phyloP scores from a whole-genome alignment of 92 coral and sea anemone genomes.

The Phymanthus crucifer region DNA sequence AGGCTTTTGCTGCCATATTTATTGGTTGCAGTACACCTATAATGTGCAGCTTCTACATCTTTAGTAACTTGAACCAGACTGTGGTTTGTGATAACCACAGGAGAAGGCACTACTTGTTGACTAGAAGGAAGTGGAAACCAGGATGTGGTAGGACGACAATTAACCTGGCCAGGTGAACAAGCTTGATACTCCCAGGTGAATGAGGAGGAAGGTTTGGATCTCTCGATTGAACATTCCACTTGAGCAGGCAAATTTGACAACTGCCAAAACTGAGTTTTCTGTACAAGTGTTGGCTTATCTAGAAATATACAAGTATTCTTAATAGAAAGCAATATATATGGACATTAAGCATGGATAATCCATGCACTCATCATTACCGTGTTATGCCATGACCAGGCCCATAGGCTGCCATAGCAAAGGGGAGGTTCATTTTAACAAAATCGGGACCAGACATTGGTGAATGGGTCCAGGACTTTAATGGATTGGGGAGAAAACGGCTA shows the following conservation, averaged over 20 bases:
- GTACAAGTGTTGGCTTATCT: constrained; percentile 29
- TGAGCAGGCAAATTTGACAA: constrained; percentile 12
- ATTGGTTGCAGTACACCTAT: constrained; percentile 67
- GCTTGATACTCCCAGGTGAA: constrained; percentile 58
- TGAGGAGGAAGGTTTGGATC: constrained; percentile 52
- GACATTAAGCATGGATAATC: background rate
- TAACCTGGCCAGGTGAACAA: background rate
- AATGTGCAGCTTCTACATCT: constrained; percentile 35
- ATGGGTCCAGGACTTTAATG: no score
- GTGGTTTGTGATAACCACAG: constrained; percentile 7
- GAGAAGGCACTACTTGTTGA: background rate
- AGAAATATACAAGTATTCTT: background rate
- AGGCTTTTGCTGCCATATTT: constrained; percentile 46
- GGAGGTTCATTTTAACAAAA: no score
- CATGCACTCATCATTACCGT: background rate
- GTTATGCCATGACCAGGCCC: no score
- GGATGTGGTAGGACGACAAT: constrained; percentile 7
- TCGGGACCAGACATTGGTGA: no score
- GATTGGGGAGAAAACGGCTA: no score
- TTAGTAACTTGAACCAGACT: constrained; percentile 48
- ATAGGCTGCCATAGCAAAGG: no score
- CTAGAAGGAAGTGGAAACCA: constrained; percentile 37
- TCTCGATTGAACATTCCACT: constrained; percentile 35
- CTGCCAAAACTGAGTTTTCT: background rate
- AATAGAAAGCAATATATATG: background rate